phyloP scores from a whole-genome alignment of 1,140 invertebrate species.

The Gryon sp. region DNA sequence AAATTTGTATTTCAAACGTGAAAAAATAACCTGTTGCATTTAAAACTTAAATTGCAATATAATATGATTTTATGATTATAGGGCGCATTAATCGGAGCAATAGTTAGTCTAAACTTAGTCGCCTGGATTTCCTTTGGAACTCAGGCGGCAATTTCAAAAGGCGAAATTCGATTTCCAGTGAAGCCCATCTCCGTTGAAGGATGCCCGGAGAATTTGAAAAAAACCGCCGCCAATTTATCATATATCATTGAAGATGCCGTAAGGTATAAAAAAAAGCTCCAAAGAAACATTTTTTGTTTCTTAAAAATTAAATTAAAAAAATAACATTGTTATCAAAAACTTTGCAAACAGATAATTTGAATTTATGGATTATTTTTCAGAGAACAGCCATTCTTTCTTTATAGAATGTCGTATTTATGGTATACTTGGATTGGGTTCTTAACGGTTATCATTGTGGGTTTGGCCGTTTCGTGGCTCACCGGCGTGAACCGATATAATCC shows the following conservation, averaged over 20 bases:
- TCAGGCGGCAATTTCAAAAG: slow-evolving; percentile 85
- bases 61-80: slow-evolving; percentile 70
- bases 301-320: too few species aligned
- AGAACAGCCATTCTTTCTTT: slow-evolving; percentile 81
- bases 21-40: too few species aligned
- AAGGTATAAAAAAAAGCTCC: slow-evolving; percentile 54
- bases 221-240: slow-evolving; percentile 61
- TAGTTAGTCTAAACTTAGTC: slow-evolving; percentile 85
- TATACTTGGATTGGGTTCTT: slow-evolving; percentile 85
- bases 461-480: slow-evolving; percentile 85
- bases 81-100: slow-evolving; percentile 89
- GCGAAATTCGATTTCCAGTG: slow-evolving; percentile 81
- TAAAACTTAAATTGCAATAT: too few species aligned
- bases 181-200: slow-evolving; percentile 83
- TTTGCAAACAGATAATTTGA: too few species aligned
- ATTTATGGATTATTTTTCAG: slow-evolving; percentile 64
- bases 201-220: slow-evolving; percentile 77
- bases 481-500: slow-evolving; percentile 76
- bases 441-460: slow-evolving; percentile 84
- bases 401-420: slow-evolving; percentile 84
- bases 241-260: slow-evolving; percentile 57
- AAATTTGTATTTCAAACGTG: too few species aligned
- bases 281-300: too few species aligned
- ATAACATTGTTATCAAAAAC: too few species aligned
- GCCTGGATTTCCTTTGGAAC: slow-evolving; percentile 93